Percentiles rank a stretch among this genome's conserved stretches.
phyloP scores from a whole-genome alignment of 1,140 invertebrate species.

The Popillia japonica region DNA sequence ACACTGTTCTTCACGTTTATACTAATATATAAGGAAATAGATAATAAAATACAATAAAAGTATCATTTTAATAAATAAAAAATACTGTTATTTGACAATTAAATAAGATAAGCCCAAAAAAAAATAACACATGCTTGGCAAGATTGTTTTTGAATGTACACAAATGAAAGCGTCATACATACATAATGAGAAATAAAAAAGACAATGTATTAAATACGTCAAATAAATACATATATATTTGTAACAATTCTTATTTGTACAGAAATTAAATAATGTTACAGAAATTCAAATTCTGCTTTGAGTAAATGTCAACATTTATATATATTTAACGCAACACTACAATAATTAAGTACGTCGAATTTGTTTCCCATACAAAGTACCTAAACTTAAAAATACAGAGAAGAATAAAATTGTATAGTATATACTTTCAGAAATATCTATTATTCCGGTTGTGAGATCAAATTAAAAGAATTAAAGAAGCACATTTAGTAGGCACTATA shows the following conservation, averaged over 20 bases:
- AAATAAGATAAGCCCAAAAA: constrained; percentile 3
- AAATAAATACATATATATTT: background rate
- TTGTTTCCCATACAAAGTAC: too few relatives aligned
- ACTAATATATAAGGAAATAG: background rate
- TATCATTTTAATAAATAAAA: constrained; percentile 7
- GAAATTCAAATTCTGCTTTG: too few relatives aligned
- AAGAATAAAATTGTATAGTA: too few relatives aligned
- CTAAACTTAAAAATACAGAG: too few relatives aligned
- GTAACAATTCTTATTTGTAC: too few relatives aligned
- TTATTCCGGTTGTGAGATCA: background rate
- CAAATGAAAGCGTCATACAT: too few relatives aligned
- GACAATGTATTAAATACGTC: background rate
- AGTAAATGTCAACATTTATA: too few relatives aligned
- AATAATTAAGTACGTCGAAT: too few relatives aligned
- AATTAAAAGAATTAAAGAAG: background rate
- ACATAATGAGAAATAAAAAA: background rate
- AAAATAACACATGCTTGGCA: constrained; percentile 8
- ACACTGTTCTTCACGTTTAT: background rate
- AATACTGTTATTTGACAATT: constrained; percentile 14
- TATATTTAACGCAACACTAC: too few relatives aligned
- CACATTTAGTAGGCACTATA: background rate
- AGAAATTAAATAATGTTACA: too few relatives aligned
- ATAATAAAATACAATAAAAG: background rate
- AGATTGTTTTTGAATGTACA: background rate
- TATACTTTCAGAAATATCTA: background rate